Evolutionary conservation across 2,888 invertebrate species (phyloP), one percentile per base, ranked within the genome.

Genomic region (Apamea anceps): DNA sequence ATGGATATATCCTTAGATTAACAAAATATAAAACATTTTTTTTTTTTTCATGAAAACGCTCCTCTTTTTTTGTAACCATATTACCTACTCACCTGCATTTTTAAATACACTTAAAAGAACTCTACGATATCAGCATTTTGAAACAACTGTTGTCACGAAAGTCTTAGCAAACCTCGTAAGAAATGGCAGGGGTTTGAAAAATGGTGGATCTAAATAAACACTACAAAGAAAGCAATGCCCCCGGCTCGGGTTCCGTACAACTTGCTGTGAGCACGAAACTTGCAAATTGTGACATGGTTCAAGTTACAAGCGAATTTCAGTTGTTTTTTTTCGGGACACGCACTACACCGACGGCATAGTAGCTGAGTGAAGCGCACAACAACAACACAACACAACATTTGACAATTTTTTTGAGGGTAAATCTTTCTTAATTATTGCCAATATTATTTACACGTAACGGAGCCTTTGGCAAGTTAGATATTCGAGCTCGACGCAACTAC

Each of bases 241-340:
- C 57, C 51, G 81, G 81, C 82, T 66, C 68, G 48, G 71, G 80
- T 84, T 77, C 78, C 84, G 78, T 80, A 70, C 80, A 84, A 89
- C 88, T 89, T 82, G 80, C 80, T 83, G 76, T 82, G 81, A 88
- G 86, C 83, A 88, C 77, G 79, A 80, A 87, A 87, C 85, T 86
- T 86, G 79, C 85, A 79, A 82, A 88, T 75, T 86, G 82, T 66
- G 28, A 37, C 42, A 18, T 13, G 65, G 79, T n/a, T 25, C 75
- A 82, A 85, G 65, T 42, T 13, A 75, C 15, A 13, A 37, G 72
- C n/a, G 48, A 72, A 37, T 42, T 62, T 4, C 18, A 8, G 1
- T 18, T n/a, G 12, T 21, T 13, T 18, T 21, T 48, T 21, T 70
- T 21, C 42, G 42, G 42, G 42, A 42, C 42, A 42, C 7, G 42